Percentiles rank a stretch among this genome's conserved stretches.
phyloP scores from a whole-genome alignment of 2,888 invertebrate genomes.

The Tyria jacobaeae region DNA sequence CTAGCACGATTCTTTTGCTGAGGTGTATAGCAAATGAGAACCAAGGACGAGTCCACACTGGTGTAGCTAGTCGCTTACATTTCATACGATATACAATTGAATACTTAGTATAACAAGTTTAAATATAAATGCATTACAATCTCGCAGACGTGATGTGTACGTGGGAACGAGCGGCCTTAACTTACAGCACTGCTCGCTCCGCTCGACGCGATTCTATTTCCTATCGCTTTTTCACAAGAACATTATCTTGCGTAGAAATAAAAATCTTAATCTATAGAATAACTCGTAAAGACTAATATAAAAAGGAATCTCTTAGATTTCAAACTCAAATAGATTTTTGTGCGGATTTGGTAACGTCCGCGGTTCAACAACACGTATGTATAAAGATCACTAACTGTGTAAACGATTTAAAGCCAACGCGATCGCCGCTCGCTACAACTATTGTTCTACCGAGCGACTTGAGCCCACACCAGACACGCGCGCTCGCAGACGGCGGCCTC shows the following conservation, averaged over 20 bases:
- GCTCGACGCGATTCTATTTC: constrained; percentile 11
- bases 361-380: constrained; percentile 49
- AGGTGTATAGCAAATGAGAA: neutral
- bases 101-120: constrained; percentile 36
- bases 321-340: constrained; percentile 61
- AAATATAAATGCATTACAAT: constrained; percentile 78
- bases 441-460: constrained; percentile 30
- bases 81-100: constrained; percentile 25
- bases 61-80: neutral
- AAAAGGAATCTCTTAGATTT: constrained; percentile 66
- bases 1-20: neutral
- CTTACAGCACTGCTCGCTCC: constrained; percentile 13
- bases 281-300: constrained; percentile 44
- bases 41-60: neutral
- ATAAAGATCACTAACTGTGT: constrained; percentile 49
- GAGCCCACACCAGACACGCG: neutral
- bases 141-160: constrained; percentile 55
- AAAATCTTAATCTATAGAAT: constrained; percentile 40
- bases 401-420: constrained; percentile 64
- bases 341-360: constrained; percentile 62
- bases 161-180: constrained; percentile 43
- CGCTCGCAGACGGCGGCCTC: neutral
- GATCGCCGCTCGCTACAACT: constrained; percentile 34
- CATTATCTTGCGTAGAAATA: constrained; percentile 30
- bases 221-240: constrained; percentile 39